These are phyloP conservation scores for Aricia agestis DNA, from an alignment of 1,140 invertebrate species.

Conservation along the genomic window DNA sequence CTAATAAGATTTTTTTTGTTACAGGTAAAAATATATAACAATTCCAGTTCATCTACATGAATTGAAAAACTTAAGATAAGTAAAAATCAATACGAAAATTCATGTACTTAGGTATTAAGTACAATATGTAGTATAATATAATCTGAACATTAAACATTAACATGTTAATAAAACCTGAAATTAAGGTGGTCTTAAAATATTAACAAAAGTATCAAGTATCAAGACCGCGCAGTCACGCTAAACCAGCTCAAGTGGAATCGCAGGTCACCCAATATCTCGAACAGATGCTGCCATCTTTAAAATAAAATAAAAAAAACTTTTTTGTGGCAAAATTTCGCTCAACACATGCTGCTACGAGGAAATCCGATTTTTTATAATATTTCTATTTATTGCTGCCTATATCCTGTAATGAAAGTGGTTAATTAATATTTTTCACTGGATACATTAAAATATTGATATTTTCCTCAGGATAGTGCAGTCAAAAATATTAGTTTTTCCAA, in stretches of 20 bases:
- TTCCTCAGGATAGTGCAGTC: background rate
- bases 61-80: too few species aligned
- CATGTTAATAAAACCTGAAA: background rate
- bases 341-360: slow-evolving; percentile 53
- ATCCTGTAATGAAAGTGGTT: slow-evolving; percentile 25
- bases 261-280: slow-evolving; percentile 57
- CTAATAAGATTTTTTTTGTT: too few species aligned
- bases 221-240: slow-evolving; percentile 22
- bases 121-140: too few species aligned
- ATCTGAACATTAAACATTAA: too few species aligned
- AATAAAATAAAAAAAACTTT: slow-evolving; percentile 40
- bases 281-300: slow-evolving; percentile 55
- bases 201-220: slow-evolving; percentile 22
- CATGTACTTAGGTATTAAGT: too few species aligned
- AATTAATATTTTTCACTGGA: background rate
- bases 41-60: too few species aligned
- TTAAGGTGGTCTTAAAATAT: background rate
- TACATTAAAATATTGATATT: background rate
- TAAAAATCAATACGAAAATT: too few species aligned
- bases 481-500: too few species aligned
- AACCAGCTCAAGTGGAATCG: slow-evolving; percentile 39
- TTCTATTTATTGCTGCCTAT: background rate
- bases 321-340: slow-evolving; percentile 43
- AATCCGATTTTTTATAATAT: slow-evolving; percentile 40
- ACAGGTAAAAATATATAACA: too few species aligned